phyloP scores from a whole-genome alignment of 1,140 invertebrate genomes.

The Hylaeus volcanicus region DNA sequence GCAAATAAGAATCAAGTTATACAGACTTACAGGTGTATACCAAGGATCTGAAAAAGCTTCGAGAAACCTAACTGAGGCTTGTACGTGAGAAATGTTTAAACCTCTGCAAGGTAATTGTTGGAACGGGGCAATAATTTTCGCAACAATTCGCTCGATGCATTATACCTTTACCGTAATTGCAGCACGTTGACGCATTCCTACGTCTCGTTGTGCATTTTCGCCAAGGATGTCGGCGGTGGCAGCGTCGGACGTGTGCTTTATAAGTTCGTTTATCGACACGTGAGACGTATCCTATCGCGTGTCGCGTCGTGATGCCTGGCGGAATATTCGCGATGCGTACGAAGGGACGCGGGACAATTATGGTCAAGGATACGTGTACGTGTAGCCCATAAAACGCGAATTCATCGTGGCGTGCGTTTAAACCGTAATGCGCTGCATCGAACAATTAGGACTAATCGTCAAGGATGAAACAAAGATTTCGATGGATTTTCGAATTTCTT shows the following conservation, averaged over 20 bases:
- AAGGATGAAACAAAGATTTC: too few relatives aligned
- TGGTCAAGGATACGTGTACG: slow-evolving; percentile 36
- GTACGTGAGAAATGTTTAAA: slow-evolving; percentile 20
- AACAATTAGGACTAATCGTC: not conserved
- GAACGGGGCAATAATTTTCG: slow-evolving; percentile 19
- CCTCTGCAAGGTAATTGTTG: not conserved
- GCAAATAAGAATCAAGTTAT: not conserved
- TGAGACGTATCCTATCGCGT: slow-evolving; percentile 21
- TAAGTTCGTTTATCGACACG: slow-evolving; percentile 34
- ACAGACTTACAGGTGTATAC: not conserved
- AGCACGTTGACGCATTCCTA: not conserved
- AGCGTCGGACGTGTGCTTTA: not conserved
- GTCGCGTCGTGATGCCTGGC: slow-evolving; percentile 25
- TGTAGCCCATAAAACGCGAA: slow-evolving; percentile 15
- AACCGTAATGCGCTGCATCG: too few relatives aligned
- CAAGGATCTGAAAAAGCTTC: not conserved
- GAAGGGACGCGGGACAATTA: slow-evolving; percentile 43
- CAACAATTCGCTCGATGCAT: not conserved
- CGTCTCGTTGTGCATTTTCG: not conserved
- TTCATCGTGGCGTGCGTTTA: slow-evolving; percentile 12
- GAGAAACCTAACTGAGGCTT: not conserved
- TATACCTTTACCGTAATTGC: slow-evolving; percentile 11
- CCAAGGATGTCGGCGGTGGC: not conserved
- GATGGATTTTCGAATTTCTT: too few relatives aligned
- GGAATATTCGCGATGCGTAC: slow-evolving; percentile 23